Percentiles rank a stretch among this genome's conserved stretches.
These are phyloP conservation scores for Hozukius guyotensis DNA, from an alignment of 2,797 vertebrate species.

Conservation along the genomic window DNA sequence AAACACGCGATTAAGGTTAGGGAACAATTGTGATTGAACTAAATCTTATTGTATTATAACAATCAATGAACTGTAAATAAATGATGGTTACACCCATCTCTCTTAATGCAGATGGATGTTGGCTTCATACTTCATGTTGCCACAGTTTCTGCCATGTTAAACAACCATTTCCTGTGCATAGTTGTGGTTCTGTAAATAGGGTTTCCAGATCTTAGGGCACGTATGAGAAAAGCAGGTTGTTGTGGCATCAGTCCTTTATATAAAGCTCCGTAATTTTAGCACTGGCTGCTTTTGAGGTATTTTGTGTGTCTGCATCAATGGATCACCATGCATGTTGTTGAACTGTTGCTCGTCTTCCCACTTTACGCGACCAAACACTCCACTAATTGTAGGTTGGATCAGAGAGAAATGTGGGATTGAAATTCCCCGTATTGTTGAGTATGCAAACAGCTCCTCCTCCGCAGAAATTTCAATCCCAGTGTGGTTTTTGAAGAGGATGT, in stretches of 20 bases:
- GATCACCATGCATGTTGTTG: conserved; percentile 38
- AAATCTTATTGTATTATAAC: not conserved
- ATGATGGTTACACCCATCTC: not conserved
- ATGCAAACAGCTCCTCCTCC: conserved; percentile 44
- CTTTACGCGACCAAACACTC: conserved; percentile 60
- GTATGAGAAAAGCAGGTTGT: conserved; percentile 51
- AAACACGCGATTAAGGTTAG: not conserved
- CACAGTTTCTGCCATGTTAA: conserved; percentile 22
- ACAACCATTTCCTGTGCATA: conserved; percentile 55
- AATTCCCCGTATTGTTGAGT: conserved; percentile 49
- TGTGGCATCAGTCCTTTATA: conserved; percentile 51
- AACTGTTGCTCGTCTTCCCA: conserved; percentile 60
- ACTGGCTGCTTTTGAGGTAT: conserved; percentile 52
- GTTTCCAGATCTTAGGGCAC: conserved; percentile 48
- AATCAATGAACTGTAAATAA: not conserved
- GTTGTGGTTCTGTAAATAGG: conserved; percentile 53
- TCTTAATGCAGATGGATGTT: not conserved
- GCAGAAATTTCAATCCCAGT: conserved; percentile 40
- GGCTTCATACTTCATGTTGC: not conserved
- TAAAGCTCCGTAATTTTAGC: conserved; percentile 68
- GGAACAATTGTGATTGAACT: not conserved
- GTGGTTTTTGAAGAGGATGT: conserved; percentile 53
- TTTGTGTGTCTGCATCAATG: conserved; percentile 40
- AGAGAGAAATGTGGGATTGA: conserved; percentile 63
- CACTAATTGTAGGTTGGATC: conserved; percentile 76